Evolutionary conservation across 2,797 vertebrate genomes (phyloP).

Genomic region (Pipistrellus pipistrellus): DNA sequence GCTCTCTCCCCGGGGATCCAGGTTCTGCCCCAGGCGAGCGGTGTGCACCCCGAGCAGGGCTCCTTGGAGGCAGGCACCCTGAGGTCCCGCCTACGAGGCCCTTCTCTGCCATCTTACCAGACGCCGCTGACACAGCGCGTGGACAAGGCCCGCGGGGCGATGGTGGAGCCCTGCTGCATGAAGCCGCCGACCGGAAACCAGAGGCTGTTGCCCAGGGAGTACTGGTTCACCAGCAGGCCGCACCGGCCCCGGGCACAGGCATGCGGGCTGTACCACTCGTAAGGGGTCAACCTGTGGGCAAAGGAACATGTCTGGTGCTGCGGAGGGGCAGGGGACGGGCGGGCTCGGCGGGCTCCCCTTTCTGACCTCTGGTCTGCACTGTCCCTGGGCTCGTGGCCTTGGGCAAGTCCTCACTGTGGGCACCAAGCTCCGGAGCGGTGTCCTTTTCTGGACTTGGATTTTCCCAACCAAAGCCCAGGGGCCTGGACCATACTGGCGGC

Average conservation of each 20-base stretch:
- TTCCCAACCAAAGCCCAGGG: neutral
- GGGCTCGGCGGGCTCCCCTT: neutral
- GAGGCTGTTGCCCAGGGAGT: slow-evolving; percentile 98
- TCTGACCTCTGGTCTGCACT: neutral
- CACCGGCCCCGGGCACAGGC: slow-evolving; percentile 96
- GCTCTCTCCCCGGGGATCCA: accelerated
- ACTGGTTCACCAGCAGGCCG: slow-evolving; percentile 97
- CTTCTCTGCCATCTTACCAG: slow-evolving; percentile 91
- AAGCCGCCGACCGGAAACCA: slow-evolving; percentile 99
- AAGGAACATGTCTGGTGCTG: neutral
- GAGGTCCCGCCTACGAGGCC: neutral
- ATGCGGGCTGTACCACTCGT: slow-evolving; percentile 99
- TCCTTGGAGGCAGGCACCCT: neutral
- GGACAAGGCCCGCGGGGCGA: slow-evolving; percentile 96
- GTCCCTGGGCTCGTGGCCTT: neutral
- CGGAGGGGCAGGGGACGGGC: neutral
- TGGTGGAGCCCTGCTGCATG: slow-evolving; percentile 99
- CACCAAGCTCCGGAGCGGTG: too few species aligned
- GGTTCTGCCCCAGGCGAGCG: neutral
- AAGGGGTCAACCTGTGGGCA: slow-evolving; percentile 94
- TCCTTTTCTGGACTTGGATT: neutral
- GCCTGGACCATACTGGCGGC: neutral
- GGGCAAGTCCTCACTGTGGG: neutral
- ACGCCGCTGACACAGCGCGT: slow-evolving; percentile 98
- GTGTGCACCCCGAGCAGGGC: neutral